Conservation (phyloP, 2,113 vertebrate genomes). For the Pachyramphus minor region DNA sequence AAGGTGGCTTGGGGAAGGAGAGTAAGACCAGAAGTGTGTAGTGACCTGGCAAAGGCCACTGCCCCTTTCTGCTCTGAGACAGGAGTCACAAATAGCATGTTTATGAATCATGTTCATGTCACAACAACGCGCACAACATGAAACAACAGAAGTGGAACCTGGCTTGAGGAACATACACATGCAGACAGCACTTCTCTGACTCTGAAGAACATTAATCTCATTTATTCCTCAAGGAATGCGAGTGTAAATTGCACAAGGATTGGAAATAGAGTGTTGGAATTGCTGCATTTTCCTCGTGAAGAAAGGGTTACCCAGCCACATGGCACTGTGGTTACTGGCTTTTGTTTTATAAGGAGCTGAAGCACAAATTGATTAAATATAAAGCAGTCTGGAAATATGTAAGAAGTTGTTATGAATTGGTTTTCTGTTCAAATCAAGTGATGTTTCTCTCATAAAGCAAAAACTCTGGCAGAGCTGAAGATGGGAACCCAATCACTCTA, state of each 20-base stretch:
- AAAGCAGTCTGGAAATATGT: neutral
- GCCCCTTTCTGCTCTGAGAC: neutral
- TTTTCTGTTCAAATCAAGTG: neutral
- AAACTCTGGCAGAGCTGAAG: neutral
- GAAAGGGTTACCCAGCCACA: neutral
- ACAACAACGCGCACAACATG: neutral
- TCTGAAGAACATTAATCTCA: neutral
- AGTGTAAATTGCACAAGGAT: neutral
- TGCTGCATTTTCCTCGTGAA: neutral
- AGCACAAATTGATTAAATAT: neutral
- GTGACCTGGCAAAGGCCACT: neutral
- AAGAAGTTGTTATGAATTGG: neutral
- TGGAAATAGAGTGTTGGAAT: neutral
- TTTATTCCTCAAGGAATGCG: neutral
- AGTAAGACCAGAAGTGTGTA: neutral
- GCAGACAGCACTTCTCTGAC: neutral
- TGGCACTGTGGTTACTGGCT: neutral
- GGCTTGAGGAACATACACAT: neutral
- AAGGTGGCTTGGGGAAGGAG: neutral
- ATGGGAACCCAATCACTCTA: fast-evolving
- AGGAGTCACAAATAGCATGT: neutral
- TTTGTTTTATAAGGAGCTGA: neutral
- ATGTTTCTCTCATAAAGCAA: neutral
- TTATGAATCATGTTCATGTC: neutral
- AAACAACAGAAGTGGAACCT: neutral